phyloP scores from a whole-genome alignment of 1,140 invertebrate genomes.

The Pararge aegeria region DNA sequence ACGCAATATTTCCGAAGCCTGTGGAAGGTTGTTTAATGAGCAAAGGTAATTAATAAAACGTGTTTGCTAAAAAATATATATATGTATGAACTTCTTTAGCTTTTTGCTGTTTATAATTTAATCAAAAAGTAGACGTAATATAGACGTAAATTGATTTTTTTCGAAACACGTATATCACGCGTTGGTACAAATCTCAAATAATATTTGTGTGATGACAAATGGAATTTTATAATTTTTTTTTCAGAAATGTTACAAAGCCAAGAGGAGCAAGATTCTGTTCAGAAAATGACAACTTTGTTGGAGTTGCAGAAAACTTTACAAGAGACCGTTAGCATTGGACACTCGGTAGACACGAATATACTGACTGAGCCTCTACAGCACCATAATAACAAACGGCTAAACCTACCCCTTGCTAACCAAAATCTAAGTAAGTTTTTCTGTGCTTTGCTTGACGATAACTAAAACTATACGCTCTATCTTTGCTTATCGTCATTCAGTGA shows the following conservation, averaged over 20 bases:
- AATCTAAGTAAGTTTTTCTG: conserved; percentile 42
- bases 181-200: no score
- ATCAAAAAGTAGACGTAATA: no score
- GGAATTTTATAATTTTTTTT: conserved; percentile 25
- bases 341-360: conserved; percentile 68
- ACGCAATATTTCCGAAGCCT: conserved; percentile 46
- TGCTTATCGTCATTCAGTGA: no score
- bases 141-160: no score
- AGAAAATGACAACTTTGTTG: conserved; percentile 58
- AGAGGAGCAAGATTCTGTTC: conserved; percentile 13
- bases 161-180: no score
- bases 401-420: conserved; percentile 56
- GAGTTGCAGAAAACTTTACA: conserved; percentile 74
- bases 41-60: conserved; percentile 38
- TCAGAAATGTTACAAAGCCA: conserved; percentile 32
- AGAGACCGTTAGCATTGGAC: conserved; percentile 55
- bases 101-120: no score
- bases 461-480: no score
- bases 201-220: no score
- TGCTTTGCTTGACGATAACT: neutral
- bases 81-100: no score
- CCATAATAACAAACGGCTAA: conserved; percentile 68
- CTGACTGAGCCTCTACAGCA: conserved; percentile 67
- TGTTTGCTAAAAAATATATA: no score
- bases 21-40: conserved; percentile 49